Evolutionary conservation across 2,797 vertebrate genomes (phyloP).

Genomic region (Falco berigora): DNA sequence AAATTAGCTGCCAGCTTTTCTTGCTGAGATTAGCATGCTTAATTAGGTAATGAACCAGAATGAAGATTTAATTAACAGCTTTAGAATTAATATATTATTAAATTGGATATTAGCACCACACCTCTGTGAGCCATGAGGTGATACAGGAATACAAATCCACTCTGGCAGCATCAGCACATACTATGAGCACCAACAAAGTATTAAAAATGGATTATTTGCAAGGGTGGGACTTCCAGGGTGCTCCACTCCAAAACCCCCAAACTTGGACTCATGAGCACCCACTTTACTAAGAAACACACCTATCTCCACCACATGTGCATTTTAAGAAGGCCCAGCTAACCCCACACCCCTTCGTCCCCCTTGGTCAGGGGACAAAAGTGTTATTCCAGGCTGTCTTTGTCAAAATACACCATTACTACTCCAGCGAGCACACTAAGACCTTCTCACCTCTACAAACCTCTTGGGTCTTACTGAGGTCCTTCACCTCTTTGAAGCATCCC

Average conservation of each 20-base stretch:
- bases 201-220: background rate
- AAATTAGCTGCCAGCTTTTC: background rate
- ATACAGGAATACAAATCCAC: background rate
- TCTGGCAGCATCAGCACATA: background rate
- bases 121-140: background rate
- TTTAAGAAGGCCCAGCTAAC: background rate
- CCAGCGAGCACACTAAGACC: fast-evolving
- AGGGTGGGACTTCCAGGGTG: background rate
- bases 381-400: background rate
- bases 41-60: background rate
- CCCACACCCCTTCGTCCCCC: background rate
- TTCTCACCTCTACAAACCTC: background rate
- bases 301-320: too few relatives aligned
- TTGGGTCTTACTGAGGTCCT: background rate
- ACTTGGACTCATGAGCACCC: fast-evolving
- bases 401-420: background rate
- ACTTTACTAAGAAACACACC: background rate
- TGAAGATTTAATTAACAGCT: slow-evolving; percentile 26
- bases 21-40: background rate
- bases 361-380: background rate
- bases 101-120: background rate
- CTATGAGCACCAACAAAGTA: background rate
- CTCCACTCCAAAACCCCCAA: background rate
- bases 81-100: background rate
- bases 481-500: background rate